phyloP scores from a whole-genome alignment of 2,888 invertebrate genomes.

The Melinopterus prodromus region DNA sequence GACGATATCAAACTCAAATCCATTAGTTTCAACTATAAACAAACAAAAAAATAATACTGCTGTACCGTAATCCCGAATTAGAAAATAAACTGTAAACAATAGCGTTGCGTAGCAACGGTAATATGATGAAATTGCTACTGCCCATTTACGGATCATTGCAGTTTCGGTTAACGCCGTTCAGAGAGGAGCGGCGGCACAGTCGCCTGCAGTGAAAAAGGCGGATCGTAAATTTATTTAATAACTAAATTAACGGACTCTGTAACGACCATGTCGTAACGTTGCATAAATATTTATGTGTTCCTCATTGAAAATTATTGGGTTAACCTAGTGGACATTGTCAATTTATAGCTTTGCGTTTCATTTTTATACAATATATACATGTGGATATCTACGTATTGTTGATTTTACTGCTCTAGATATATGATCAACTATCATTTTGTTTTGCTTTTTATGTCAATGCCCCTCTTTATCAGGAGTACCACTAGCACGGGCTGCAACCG shows the following conservation, averaged over 20 bases:
- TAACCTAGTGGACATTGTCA: not conserved
- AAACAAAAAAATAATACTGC: no score
- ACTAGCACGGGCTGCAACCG: not conserved
- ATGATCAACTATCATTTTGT: not conserved
- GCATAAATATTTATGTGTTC: not conserved
- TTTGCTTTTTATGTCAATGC: not conserved
- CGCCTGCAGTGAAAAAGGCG: not conserved
- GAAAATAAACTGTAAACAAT: no score
- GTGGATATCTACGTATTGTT: not conserved
- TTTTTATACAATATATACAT: not conserved
- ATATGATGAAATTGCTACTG: no score
- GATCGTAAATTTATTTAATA: not conserved
- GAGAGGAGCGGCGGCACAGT: not conserved
- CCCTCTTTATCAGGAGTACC: not conserved
- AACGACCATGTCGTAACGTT: not conserved
- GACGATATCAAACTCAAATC: no score
- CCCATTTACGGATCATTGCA: no score
- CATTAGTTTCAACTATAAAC: no score
- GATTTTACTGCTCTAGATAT: not conserved
- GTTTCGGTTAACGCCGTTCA: no score
- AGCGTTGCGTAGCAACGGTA: no score
- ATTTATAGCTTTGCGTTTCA: not conserved
- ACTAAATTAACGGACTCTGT: not conserved
- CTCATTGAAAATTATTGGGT: not conserved
- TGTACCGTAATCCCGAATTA: no score